Conservation (phyloP, 1,140 invertebrate species). For the Trissolcus basalis region DNA sequence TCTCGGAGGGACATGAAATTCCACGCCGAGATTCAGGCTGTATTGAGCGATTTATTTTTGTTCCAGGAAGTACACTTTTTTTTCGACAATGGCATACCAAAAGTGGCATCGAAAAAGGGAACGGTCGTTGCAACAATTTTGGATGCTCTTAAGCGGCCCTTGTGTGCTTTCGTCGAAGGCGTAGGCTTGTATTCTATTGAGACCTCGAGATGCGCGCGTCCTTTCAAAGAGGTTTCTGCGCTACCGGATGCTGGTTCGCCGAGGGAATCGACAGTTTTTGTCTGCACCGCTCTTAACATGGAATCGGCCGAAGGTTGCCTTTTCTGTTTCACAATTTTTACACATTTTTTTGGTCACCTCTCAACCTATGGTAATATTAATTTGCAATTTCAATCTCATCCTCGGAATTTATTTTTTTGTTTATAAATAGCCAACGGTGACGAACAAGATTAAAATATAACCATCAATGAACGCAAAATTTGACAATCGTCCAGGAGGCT, state of each 20-base stretch:
- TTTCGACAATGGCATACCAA: conserved; percentile 30
- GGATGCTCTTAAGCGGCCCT: conserved; percentile 18
- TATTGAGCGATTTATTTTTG: background rate
- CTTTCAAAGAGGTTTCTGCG: conserved; percentile 51
- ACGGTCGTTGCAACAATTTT: conserved; percentile 34
- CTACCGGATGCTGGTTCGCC: conserved; percentile 60
- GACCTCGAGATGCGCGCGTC: conserved; percentile 44
- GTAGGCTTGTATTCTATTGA: conserved; percentile 46
- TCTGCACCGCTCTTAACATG: conserved; percentile 44
- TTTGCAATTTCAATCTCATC: too few relatives aligned
- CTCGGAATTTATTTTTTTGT: too few relatives aligned
- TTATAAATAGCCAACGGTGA: too few relatives aligned
- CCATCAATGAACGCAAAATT: too few relatives aligned
- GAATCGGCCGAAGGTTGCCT: conserved; percentile 34
- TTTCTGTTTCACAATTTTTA: conserved; percentile 8
- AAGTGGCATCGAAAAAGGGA: conserved; percentile 17
- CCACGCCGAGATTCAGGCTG: background rate
- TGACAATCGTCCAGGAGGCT: too few relatives aligned
- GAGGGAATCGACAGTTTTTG: conserved; percentile 59
- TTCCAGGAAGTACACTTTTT: conserved; percentile 24
- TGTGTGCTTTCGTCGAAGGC: conserved; percentile 23
- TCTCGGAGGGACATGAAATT: too few relatives aligned
- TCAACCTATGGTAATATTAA: too few relatives aligned
- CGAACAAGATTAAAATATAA: background rate
- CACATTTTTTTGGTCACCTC: background rate